Percentiles rank a stretch among this genome's conserved stretches.
Conservation (phyloP, 2,113 vertebrate genomes). For the Oreotragus oreotragus region DNA sequence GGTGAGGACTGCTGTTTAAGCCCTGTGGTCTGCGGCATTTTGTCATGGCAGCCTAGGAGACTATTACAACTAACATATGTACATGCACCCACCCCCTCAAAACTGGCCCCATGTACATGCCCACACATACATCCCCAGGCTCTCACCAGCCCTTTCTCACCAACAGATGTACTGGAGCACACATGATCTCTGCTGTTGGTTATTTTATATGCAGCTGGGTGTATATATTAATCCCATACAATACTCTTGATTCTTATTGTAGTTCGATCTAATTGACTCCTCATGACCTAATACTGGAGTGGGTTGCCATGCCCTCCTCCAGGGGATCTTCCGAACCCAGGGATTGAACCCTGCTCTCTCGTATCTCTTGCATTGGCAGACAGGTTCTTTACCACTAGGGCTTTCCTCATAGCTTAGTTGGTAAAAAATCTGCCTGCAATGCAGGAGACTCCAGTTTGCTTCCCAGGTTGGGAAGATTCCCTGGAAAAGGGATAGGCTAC, state of each 20-base stretch:
- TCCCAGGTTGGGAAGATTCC: background rate
- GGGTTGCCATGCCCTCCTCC: background rate
- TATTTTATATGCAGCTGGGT: background rate
- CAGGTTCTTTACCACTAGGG: background rate
- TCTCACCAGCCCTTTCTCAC: background rate
- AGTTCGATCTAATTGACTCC: background rate
- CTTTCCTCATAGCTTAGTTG: background rate
- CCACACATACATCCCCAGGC: background rate
- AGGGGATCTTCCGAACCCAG: background rate
- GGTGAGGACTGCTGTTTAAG: background rate
- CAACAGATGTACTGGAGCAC: background rate
- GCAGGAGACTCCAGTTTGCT: background rate
- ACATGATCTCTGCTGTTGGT: background rate
- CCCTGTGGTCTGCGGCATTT: background rate
- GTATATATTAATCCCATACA: background rate
- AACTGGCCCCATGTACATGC: background rate
- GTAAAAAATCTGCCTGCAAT: background rate
- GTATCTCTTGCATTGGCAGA: background rate
- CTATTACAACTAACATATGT: background rate
- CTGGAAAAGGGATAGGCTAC: background rate
- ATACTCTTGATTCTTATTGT: background rate
- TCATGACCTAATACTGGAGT: background rate
- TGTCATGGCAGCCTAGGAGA: no score
- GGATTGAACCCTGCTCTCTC: background rate
- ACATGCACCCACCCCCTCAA: background rate